Evolutionary conservation across 1,140 invertebrate genomes (phyloP), one percentile per base, ranked within the genome.

Genomic region (Cataglyphis hispanica): DNA sequence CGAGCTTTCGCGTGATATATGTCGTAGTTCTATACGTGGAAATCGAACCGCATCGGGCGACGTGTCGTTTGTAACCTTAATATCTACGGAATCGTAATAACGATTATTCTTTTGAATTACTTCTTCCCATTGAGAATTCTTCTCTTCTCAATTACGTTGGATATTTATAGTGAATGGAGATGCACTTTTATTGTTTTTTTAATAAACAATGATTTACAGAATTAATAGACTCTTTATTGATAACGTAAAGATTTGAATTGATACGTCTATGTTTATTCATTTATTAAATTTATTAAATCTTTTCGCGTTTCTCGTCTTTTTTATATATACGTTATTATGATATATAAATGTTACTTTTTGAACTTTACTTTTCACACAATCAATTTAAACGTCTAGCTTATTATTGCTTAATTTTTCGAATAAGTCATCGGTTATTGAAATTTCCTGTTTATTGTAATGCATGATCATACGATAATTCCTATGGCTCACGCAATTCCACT

Each of bases 31-130:
- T 81, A 53, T 63, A 80, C 11, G 70, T 25, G 70, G 64, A 63
- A 89, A 89, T 89, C 78, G 85, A 86, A 43, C 43, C 84, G 16
- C 8, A 10, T 34, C 34, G 53, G 72, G 22, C 83, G 87, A 84
- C 77, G 43, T 61, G 81, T 89, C 77, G 78, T 86, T 89, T 84
- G 84, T 84, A 89, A 89, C 70, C 66, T 89, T 76, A 77, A 89
- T 84, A 69, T 74, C 87, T 67, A 67, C 60, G 75, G 46, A 81
- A 88, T 74, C 53, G 78, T 83, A 83, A 83, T 83, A 83, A 83
- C 78, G 78, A 46, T 56, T 56, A 72, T 72, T 72, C 69, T 19
- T 74, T 83, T 74, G 67, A 83, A 83, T 31, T 16, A 50, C 16
- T 50, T 50, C 16, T 50, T 50, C 6, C 46, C 46, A 56, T 72